phyloP scores from a whole-genome alignment of 1,140 invertebrate species.

The Drosophila sechellia region DNA sequence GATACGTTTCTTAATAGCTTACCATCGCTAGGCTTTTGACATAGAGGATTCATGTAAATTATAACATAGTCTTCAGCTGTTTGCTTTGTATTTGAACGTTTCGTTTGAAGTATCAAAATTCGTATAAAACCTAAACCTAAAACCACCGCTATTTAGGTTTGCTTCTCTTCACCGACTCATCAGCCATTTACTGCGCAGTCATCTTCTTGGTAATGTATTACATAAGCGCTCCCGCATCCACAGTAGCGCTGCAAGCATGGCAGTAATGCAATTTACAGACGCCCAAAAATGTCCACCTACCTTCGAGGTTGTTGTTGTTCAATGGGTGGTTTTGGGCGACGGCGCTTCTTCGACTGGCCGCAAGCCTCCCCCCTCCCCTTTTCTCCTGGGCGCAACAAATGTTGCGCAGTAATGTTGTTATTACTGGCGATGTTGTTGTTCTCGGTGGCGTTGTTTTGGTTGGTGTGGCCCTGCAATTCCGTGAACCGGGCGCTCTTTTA shows the following conservation, averaged over 20 bases:
- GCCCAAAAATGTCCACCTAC: conserved; percentile 32
- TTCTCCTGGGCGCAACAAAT: conserved; percentile 38
- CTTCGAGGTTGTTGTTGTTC: conserved; percentile 11
- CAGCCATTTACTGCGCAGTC: conserved; percentile 22
- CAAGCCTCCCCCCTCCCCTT: not conserved
- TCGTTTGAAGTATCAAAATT: conserved; percentile 2
- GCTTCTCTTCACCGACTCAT: conserved; percentile 12
- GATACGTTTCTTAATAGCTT: no score
- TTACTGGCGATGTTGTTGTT: conserved; percentile 14
- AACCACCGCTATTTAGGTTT: not conserved
- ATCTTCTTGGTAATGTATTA: conserved; percentile 56
- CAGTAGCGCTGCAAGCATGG: conserved; percentile 13
- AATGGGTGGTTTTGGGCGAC: conserved; percentile 24
- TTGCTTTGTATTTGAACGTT: no score
- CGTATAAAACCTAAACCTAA: not conserved
- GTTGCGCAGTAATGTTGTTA: conserved; percentile 32
- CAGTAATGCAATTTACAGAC: conserved; percentile 80
- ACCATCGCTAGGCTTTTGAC: no score
- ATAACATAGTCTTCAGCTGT: no score
- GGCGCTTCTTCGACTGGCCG: conserved; percentile 45
- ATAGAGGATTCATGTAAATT: no score
- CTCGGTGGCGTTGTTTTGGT: conserved; percentile 25
- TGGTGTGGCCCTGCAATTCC: conserved; percentile 52
- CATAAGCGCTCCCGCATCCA: conserved; percentile 45
- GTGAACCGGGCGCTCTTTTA: conserved; percentile 78